Conservation (phyloP, 1,140 invertebrate genomes). For the Hydropsyche tenuis region DNA sequence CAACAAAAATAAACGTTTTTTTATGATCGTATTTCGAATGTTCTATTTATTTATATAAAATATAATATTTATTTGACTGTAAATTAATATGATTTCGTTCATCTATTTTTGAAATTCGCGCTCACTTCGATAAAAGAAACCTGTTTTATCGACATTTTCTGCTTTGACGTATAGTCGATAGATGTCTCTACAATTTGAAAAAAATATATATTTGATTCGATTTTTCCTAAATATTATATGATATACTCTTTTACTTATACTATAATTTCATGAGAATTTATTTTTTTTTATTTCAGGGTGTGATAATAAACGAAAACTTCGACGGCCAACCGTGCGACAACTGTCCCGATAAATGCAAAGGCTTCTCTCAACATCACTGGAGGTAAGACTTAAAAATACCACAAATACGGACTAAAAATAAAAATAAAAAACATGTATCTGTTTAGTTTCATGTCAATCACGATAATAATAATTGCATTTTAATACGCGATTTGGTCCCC, state of each 20-base stretch:
- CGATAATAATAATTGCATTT: too few species aligned
- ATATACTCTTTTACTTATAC: not conserved
- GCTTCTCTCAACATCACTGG: slow-evolving; percentile 83
- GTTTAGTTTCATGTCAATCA: too few species aligned
- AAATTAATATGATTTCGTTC: not conserved
- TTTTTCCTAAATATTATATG: too few species aligned
- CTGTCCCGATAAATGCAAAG: slow-evolving; percentile 79
- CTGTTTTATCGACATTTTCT: not conserved
- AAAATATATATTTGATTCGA: too few species aligned
- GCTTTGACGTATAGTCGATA: not conserved
- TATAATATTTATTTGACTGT: not conserved
- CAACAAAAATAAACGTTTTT: too few species aligned
- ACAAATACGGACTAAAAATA: too few species aligned
- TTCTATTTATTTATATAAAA: too few species aligned
- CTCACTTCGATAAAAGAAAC: not conserved
- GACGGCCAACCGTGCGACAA: slow-evolving; percentile 83
- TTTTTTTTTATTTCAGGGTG: slow-evolving; percentile 68
- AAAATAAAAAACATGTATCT: too few species aligned
- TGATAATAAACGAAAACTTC: slow-evolving; percentile 81
- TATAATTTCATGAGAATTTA: not conserved
- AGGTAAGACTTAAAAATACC: slow-evolving; percentile 69
- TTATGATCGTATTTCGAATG: too few species aligned
- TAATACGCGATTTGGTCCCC: too few species aligned
- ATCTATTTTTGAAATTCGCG: not conserved
- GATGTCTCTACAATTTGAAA: not conserved